Evolutionary conservation across 2,113 vertebrate species (phyloP).

Genomic region (Varanus salvator): DNA sequence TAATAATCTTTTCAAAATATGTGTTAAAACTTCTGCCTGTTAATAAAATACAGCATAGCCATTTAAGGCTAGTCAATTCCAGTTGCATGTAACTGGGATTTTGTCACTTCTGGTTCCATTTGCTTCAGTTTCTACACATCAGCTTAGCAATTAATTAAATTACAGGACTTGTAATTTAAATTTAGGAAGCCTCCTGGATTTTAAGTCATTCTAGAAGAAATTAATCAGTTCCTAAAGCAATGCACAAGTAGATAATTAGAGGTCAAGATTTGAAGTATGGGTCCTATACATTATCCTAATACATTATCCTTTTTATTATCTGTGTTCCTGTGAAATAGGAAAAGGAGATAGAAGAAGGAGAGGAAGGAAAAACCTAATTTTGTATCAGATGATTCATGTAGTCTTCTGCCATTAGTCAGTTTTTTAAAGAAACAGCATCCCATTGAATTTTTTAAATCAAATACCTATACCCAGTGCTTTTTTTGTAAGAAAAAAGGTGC

Average conservation of each 20-base stretch:
- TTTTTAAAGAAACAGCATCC: constrained; percentile 67
- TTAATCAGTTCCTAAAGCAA: constrained; percentile 41
- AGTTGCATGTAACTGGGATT: not conserved
- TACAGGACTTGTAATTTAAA: not conserved
- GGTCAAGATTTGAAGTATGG: constrained; percentile 29
- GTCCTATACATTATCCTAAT: not conserved
- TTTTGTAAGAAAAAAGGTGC: too few relatives aligned
- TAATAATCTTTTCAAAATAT: too few relatives aligned
- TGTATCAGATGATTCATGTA: constrained; percentile 69
- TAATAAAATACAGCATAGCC: not conserved
- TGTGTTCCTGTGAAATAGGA: constrained; percentile 42
- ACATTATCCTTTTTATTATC: constrained; percentile 22
- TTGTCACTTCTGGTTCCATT: not conserved
- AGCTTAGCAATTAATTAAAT: too few relatives aligned
- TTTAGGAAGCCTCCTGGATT: not conserved
- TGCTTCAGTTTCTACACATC: too few relatives aligned
- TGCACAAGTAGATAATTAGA: constrained; percentile 24
- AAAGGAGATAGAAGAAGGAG: constrained; percentile 25
- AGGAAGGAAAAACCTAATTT: constrained; percentile 24
- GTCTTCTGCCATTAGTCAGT: constrained; percentile 57
- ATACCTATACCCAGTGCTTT: constrained; percentile 29
- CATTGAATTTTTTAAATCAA: constrained; percentile 62
- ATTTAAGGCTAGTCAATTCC: not conserved
- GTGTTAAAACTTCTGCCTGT: not conserved
- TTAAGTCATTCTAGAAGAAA: not conserved